Evolutionary conservation across 2,113 vertebrate genomes (phyloP).

Genomic region (Apodemus speciosus): DNA sequence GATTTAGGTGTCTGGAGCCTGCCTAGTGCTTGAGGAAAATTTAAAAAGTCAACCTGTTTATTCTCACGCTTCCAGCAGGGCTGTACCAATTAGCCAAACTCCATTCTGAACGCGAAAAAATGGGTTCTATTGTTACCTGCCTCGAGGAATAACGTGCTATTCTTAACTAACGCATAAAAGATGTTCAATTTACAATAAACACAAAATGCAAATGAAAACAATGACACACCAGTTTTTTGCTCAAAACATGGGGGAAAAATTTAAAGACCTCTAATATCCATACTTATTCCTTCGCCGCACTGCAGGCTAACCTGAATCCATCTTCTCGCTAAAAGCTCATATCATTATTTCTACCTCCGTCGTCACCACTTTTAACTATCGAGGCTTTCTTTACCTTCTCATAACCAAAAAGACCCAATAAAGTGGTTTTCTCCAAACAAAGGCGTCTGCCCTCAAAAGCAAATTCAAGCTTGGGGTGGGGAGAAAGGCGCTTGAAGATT

Average conservation of each 20-base stretch:
- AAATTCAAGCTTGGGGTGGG: conserved; percentile 61
- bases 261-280: conserved; percentile 58
- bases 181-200: conserved; percentile 68
- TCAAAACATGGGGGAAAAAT: conserved; percentile 14
- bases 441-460: conserved; percentile 72
- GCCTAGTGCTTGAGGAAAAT: conserved; percentile 67
- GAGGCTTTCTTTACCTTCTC: conserved; percentile 59
- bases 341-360: conserved; percentile 57
- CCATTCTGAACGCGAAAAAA: conserved; percentile 53
- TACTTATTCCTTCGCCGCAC: conserved; percentile 65
- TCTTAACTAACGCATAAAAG: conserved; percentile 64
- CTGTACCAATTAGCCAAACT: conserved; percentile 71
- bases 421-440: conserved; percentile 78
- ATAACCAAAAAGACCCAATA: conserved; percentile 69
- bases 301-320: conserved; percentile 77
- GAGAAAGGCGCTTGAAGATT: conserved; percentile 51
- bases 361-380: conserved; percentile 67
- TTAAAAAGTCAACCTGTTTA: conserved; percentile 79
- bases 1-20: conserved; percentile 76
- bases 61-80: conserved; percentile 70
- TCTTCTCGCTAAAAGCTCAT: conserved; percentile 64
- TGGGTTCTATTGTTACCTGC: conserved; percentile 68
- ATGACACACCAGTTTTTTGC: conserved; percentile 76
- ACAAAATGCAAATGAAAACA: conserved; percentile 76
- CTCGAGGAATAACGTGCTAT: conserved; percentile 59